Base-by-base conservation (phyloP, 2,113 vertebrate genomes). In the Equus przewalskii region DNA sequence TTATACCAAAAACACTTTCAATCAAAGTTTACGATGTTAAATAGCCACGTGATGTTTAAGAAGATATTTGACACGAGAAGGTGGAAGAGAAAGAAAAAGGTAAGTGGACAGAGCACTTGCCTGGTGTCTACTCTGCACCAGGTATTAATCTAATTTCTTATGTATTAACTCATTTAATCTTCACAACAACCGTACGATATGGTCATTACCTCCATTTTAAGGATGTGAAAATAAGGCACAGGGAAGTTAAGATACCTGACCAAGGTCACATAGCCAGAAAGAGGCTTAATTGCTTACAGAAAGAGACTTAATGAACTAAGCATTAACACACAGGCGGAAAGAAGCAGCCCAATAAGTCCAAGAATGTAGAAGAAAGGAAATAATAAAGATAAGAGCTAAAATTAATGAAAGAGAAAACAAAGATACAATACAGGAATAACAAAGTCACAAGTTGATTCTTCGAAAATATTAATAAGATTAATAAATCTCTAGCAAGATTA, bases 401-500 rank as follows among this genome's bases (percentile, higher is more conserved):
- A 54, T 67, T 51, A 72, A 83, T 26, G 24, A 75, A 83, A 75
- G n/a, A 46, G 78, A 65, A 64, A 70, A 75, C 72, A 94, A 94
- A 64, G 65, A 44, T 33, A 54, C 13, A 56, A 58, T 9, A 79
- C 12, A 89, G 44, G 46, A 72, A 64, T 44, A 26, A 72, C 6
- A 75, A 83, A 62, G 49, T 41, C 26, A 75, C 33, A 84, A 67
- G 46, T 10, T 28, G 28, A 76, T 84, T 44, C 26, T 89, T 64
- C 56, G 64, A 78, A 84, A 78, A 64, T 85, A 62, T 33, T 64
- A 79, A 64, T 62, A 78, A 54, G 30, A 16, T 64, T 64, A 89
- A 69, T 69, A 96, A 78, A 93, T 28, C 79, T 92, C 56, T 56
- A 70, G n/a, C 44, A 92, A 65, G n/a, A 46, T 73, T 73, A 76